A percentile compares a stretch with the other conserved stretches of the same genome.
These are phyloP conservation scores for Panthera uncia DNA, from an alignment of 2,113 vertebrate genomes.

Conservation along the genomic window DNA sequence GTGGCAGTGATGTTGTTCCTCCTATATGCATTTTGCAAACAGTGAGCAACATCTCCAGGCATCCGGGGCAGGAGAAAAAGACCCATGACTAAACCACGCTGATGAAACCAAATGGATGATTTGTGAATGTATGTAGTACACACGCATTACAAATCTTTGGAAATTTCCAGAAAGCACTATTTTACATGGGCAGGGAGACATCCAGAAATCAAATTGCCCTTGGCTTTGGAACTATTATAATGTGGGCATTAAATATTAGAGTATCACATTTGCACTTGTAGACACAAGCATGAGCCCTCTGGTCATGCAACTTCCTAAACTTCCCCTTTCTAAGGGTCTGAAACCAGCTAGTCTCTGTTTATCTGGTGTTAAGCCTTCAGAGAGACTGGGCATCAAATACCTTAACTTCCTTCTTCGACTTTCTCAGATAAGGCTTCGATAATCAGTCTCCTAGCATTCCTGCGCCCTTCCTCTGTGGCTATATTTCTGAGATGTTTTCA, in stretches of 20 bases:
- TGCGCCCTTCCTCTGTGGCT: not conserved
- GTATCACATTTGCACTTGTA: not conserved
- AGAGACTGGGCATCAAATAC: not conserved
- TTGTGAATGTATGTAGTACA: not conserved
- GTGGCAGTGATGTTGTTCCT: not conserved
- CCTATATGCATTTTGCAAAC: not conserved
- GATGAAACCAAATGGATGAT: not conserved
- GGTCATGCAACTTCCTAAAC: not conserved
- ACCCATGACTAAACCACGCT: rapidly evolving
- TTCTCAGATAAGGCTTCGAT: not conserved
- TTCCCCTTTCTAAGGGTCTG: not conserved
- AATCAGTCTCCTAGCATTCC: no score
- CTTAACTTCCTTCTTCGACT: not conserved
- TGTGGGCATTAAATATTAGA: not conserved
- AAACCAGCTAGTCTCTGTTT: not conserved
- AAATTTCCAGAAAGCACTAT: not conserved
- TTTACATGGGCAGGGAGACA: not conserved
- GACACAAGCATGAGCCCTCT: not conserved
- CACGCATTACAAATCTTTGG: not conserved
- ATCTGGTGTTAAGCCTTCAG: not conserved
- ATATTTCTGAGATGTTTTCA: not conserved
- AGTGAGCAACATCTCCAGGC: no score
- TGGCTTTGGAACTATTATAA: not conserved
- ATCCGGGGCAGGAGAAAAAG: not conserved
- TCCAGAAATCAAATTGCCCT: not conserved